Evolutionary conservation across 1,140 invertebrate species (phyloP).

Genomic region (Bicyclus anynana): DNA sequence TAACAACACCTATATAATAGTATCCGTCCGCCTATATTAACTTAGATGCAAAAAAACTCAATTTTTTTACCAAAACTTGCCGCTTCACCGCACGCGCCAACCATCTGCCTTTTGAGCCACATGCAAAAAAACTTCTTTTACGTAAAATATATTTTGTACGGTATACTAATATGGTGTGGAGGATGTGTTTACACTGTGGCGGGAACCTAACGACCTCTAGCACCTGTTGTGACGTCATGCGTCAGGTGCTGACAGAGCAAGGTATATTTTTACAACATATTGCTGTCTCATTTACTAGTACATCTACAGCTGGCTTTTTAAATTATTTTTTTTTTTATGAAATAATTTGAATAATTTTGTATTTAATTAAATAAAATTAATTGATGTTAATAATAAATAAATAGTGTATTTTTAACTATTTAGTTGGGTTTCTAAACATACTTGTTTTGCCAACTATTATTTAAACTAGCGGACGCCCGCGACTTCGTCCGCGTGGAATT

Average conservation of each 20-base stretch:
- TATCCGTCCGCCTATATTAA: background rate
- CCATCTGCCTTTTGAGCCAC: conserved; percentile 16
- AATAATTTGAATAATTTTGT: too few species aligned
- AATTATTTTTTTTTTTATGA: background rate
- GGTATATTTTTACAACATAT: too few species aligned
- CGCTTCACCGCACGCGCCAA: conserved; percentile 19
- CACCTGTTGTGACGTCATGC: conserved; percentile 23
- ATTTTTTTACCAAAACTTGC: background rate
- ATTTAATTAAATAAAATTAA: too few species aligned
- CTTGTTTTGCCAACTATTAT: too few species aligned
- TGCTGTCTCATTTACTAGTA: conserved; percentile 7
- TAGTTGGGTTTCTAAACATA: too few species aligned
- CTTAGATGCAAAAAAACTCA: background rate
- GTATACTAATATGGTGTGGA: background rate
- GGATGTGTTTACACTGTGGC: conserved; percentile 12
- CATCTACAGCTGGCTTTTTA: background rate
- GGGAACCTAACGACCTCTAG: conserved; percentile 7
- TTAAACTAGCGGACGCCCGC: too few species aligned
- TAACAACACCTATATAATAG: background rate
- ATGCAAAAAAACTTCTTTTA: conserved; percentile 9
- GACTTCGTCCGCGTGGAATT: too few species aligned
- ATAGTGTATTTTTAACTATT: too few species aligned
- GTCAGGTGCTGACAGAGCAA: conserved; percentile 14
- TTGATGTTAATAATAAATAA: too few species aligned
- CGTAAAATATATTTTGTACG: background rate